A percentile compares a stretch with the other conserved stretches of the same genome.
Conservation (phyloP, 2,888 invertebrate species). For the Diloba caeruleocephala region DNA sequence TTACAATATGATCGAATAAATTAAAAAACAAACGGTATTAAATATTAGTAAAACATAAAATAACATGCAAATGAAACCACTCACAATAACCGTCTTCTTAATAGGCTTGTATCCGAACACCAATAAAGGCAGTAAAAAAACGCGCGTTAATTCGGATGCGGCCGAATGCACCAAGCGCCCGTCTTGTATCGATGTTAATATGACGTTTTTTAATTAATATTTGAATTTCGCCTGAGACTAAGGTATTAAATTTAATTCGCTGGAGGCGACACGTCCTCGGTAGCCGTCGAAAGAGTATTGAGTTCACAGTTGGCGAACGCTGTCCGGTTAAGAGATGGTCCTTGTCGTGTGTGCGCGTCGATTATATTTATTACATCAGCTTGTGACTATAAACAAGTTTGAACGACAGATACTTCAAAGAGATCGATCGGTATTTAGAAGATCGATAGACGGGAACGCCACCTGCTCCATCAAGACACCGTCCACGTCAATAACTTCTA, state of each 20-base stretch:
- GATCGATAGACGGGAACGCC: conserved; percentile 69
- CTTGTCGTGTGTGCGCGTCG: conserved; percentile 82
- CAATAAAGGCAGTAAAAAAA: conserved; percentile 61
- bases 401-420: conserved; percentile 84
- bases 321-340: conserved; percentile 73
- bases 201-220: conserved; percentile 55
- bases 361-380: conserved; percentile 87
- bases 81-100: conserved; percentile 71
- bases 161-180: conserved; percentile 47
- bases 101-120: conserved; percentile 66
- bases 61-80: conserved; percentile 61
- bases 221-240: conserved; percentile 43
- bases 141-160: conserved; percentile 71
- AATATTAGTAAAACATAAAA: conserved; percentile 27
- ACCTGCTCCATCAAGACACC: conserved; percentile 46
- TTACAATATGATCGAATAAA: too few species aligned
- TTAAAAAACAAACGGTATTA: conserved; percentile 2
- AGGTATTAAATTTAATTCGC: conserved; percentile 57
- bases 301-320: conserved; percentile 80
- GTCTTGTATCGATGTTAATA: conserved; percentile 53
- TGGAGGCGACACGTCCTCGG: conserved; percentile 81
- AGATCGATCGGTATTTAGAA: conserved; percentile 81
- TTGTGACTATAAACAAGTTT: conserved; percentile 81
- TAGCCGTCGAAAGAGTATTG: conserved; percentile 84
- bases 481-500: conserved; percentile 34